Conservation (phyloP, 2,888 invertebrate species). For the Malacosoma neustria region DNA sequence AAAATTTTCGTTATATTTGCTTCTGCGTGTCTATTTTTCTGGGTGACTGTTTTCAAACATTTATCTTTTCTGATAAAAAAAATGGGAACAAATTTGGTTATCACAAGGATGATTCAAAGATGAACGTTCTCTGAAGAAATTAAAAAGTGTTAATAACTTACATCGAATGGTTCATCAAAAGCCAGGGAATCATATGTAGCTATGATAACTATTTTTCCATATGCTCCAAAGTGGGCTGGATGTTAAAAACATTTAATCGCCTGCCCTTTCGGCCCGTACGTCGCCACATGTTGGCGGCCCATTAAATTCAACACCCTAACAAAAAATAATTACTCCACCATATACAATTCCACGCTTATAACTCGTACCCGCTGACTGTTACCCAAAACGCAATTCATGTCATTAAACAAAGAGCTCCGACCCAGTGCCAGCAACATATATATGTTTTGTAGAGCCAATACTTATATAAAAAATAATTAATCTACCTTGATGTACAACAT, state of each 20-base stretch:
- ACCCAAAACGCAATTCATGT: background rate
- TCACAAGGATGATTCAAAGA: too few relatives aligned
- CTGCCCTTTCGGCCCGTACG: conserved; percentile 16
- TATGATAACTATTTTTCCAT: conserved; percentile 36
- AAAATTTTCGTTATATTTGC: too few relatives aligned
- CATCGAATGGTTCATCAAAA: background rate
- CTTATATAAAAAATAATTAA: too few relatives aligned
- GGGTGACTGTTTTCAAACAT: too few relatives aligned
- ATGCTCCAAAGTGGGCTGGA: conserved; percentile 26
- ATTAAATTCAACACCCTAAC: conserved; percentile 56
- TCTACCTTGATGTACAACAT: too few relatives aligned
- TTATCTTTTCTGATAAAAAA: too few relatives aligned
- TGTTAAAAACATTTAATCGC: conserved; percentile 27
- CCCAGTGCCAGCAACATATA: conserved; percentile 16
- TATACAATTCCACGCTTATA: conserved; percentile 36
- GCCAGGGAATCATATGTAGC: conserved; percentile 1
- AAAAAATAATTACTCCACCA: conserved; percentile 69
- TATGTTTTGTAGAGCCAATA: too few relatives aligned
- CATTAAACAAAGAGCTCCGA: background rate
- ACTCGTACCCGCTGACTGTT: conserved; percentile 15
- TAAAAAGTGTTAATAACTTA: background rate
- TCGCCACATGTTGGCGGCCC: conserved; percentile 55
- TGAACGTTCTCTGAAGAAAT: too few relatives aligned
- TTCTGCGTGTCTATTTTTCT: too few relatives aligned
- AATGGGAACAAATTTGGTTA: too few relatives aligned